A percentile compares a stretch with the other conserved stretches of the same genome.
phyloP scores from a whole-genome alignment of 2,797 vertebrate genomes.

The Neomorphus geoffroyi region DNA sequence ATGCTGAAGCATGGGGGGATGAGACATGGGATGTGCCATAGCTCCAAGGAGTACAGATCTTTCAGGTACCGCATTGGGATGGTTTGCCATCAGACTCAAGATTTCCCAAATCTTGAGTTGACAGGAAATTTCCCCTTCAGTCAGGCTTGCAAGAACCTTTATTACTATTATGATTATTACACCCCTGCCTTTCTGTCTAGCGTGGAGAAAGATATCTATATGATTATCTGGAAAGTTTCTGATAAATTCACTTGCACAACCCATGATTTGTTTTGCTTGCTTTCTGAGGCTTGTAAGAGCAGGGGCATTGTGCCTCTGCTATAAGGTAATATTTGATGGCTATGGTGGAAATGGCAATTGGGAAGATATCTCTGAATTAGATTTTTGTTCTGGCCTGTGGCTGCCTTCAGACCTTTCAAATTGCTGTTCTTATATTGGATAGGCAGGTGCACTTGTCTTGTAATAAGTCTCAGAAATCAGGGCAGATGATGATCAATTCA shows the following conservation, averaged over 20 bases:
- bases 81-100: background rate
- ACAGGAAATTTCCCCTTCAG: background rate
- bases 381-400: background rate
- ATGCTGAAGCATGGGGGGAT: background rate
- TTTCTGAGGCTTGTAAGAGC: background rate
- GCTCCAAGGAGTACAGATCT: background rate
- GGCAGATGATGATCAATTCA: background rate
- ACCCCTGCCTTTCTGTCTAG: background rate
- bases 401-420: background rate
- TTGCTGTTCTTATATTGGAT: background rate
- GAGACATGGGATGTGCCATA: background rate
- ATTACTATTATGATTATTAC: background rate
- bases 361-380: background rate
- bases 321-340: background rate
- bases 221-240: background rate
- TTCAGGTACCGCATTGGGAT: no score
- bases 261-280: background rate
- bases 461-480: background rate
- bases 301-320: background rate
- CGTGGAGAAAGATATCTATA: background rate
- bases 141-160: background rate
- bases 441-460: background rate
- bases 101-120: background rate
- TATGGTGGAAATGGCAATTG: background rate
- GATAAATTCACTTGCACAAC: background rate